Evolutionary conservation across 2,797 vertebrate genomes (phyloP), one percentile per base, ranked within the genome.

Genomic region (Pelodytes ibericus): DNA sequence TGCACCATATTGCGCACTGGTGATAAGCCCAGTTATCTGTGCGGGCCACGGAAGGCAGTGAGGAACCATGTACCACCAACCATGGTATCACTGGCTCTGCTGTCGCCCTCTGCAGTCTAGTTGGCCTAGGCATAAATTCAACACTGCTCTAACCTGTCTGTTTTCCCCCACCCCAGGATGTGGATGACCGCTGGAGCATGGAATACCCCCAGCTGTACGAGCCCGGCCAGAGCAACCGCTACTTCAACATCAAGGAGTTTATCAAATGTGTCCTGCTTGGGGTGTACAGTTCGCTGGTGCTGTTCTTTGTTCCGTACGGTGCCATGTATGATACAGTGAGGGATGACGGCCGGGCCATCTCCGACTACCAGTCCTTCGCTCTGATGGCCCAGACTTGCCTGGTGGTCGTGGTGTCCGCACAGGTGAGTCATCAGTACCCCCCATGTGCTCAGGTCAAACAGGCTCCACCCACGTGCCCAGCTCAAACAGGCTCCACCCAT

Each of bases 281-380:
- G 78, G 89, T 94, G 86, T 98, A 97, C 91, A 98, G 93, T 85
- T 98, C 97, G 71, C 90, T 98, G 1, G 81, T 98, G 83, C 92
- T 99, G 56, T 99, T 96, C 89, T 96, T 98, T 82, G 85, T 99
- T 74, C 94, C 97, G 0, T 96, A 93, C 82, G 94, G 92, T 1
- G 89, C 95, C 74, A 86, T 95, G 83, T 78, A 83, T 0, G 90
- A 95, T 87, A 92, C 94, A 0, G 86, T 95, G 49, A 87, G 93
- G 29, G 93, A 90, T 1, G 95, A 98, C 2, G 96, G 96, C 68
- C 95, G 91, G 78, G 94, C 95, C 64, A 87, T 97, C 10, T 92
- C 94, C 0, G 95, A 98, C 88, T 96, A 95, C 86, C 96, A 99
- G 88, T 96, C 96, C 44, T 98, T 98, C 13, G 95, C 95, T 36